phyloP scores from a whole-genome alignment of 2,888 invertebrate species.

The Eumerus sabulonum region DNA sequence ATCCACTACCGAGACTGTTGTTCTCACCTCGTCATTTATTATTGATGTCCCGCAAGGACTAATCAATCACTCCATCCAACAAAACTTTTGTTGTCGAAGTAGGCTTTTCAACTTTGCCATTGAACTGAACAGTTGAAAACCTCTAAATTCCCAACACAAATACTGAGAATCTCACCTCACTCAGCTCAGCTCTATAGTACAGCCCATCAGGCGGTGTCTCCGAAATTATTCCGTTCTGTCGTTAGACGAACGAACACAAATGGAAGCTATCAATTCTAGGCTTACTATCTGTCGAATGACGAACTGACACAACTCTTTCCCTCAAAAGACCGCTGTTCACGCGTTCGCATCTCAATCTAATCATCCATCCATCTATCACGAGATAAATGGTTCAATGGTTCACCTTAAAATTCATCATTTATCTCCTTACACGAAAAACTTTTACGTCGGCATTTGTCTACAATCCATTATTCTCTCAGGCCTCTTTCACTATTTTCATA shows the following conservation, averaged over 20 bases:
- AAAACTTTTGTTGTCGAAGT: constrained; percentile 43
- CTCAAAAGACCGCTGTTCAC: constrained; percentile 52
- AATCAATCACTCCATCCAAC: constrained; percentile 46
- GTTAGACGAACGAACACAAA: constrained; percentile 50
- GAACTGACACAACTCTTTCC: constrained; percentile 58
- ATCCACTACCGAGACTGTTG: constrained; percentile 1
- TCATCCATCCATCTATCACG: constrained; percentile 64
- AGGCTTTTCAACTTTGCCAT: constrained; percentile 46
- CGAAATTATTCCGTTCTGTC: constrained; percentile 52
- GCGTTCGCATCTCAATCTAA: constrained; percentile 63
- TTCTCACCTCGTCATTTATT: constrained; percentile 35
- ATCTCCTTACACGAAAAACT: constrained; percentile 53
- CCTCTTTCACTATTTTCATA: too few species aligned
- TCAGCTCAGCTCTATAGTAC: constrained; percentile 8
- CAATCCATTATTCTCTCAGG: constrained; percentile 62
- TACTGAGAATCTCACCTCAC: constrained; percentile 33
- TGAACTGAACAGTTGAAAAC: constrained; percentile 32
- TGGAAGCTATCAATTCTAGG: constrained; percentile 66
- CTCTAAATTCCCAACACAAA: constrained; percentile 53
- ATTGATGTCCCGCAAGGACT: constrained; percentile 47
- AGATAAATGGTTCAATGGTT: constrained; percentile 67
- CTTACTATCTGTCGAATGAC: constrained; percentile 51
- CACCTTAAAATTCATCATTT: constrained; percentile 68
- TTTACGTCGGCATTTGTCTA: constrained; percentile 66
- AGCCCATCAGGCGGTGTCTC: constrained; percentile 4